A percentile compares a stretch with the other conserved stretches of the same genome.
These are phyloP conservation scores for Chironomus striatipennis DNA, from an alignment of 1,140 invertebrate genomes.

Conservation along the genomic window DNA sequence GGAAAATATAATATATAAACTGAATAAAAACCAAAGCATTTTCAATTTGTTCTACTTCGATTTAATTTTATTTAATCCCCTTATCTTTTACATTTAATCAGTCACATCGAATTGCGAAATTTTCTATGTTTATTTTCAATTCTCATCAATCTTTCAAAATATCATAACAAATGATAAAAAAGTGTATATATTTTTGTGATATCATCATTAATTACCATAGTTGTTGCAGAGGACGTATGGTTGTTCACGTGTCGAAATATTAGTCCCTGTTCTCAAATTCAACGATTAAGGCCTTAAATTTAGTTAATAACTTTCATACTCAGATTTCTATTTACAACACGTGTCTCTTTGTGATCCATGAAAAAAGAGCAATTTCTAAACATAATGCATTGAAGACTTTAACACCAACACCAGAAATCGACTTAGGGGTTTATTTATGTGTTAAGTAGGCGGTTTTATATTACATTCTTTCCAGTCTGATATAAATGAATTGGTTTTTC, in stretches of 20 bases:
- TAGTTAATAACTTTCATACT: conserved; percentile 19
- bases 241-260: conserved; percentile 9
- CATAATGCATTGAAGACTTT: conserved; percentile 2
- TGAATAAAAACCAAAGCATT: no score
- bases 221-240: neutral
- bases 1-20: no score
- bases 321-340: conserved; percentile 21
- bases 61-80: no score
- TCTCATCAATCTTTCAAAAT: conserved; percentile 17
- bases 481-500: conserved; percentile 6
- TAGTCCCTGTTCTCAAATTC: neutral
- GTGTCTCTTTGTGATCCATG: conserved; percentile 18
- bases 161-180: conserved; percentile 20
- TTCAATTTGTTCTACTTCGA: no score
- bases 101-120: neutral
- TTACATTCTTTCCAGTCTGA: conserved; percentile 1
- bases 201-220: conserved; percentile 22
- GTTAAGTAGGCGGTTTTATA: conserved; percentile 13
- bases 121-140: conserved; percentile 20
- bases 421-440: conserved; percentile 20
- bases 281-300: conserved; percentile 1
- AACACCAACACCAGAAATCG: conserved; percentile 19
- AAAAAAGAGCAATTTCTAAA: conserved; percentile 7
- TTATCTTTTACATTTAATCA: neutral
- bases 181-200: neutral